Base-by-base conservation (phyloP, 2,888 invertebrate genomes). In the Drosophila anomelani region DNA sequence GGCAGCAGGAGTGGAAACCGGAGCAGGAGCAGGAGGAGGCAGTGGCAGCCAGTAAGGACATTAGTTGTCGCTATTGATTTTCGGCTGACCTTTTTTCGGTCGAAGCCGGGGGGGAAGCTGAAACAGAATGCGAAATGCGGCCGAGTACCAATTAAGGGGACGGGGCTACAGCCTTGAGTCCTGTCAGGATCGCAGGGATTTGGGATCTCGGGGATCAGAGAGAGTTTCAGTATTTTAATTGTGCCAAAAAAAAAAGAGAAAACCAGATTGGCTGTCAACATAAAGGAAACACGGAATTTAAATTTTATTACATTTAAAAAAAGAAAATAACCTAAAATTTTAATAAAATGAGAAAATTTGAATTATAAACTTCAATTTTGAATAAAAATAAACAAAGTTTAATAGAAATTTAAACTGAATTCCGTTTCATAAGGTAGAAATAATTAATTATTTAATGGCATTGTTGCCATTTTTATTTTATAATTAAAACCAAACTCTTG, bases 61-160 rank as follows among this genome's bases (percentile, higher is more conserved):
- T 61, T 53, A 57, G 63, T 49, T 55, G 49, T 46, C 39, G 73
- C 75, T 76, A 75, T 76, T 76, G 76, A 76, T 76, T 76, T 75
- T 75, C 61, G 66, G 63, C 67, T 75, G 76, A 75, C 75, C 75
- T 70, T 76, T 74, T 36, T 53, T 23, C 29, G n/a, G 47, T 29
- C 7, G n/a, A 15, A 15, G 17, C 7, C 17, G 4, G 20, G 34
- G 20, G 6, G n/a, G 13, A 10, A 41, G 56, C 49, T 41, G 44
- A 56, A 53, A 55, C 62, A 47, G 62, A 53, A 43, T 69, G 56
- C 59, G 39, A 71, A 63, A 63, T 71, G 60, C 63, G 55, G 32
- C 44, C 68, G 41, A 56, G 29, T 54, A 64, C 74, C 75, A 73
- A 73, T 73, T 62, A 62, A 29, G 68, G 64, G 55, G 60, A n/a